Evolutionary conservation across 2,113 vertebrate genomes (phyloP).

Genomic region (Alethe castanea): DNA sequence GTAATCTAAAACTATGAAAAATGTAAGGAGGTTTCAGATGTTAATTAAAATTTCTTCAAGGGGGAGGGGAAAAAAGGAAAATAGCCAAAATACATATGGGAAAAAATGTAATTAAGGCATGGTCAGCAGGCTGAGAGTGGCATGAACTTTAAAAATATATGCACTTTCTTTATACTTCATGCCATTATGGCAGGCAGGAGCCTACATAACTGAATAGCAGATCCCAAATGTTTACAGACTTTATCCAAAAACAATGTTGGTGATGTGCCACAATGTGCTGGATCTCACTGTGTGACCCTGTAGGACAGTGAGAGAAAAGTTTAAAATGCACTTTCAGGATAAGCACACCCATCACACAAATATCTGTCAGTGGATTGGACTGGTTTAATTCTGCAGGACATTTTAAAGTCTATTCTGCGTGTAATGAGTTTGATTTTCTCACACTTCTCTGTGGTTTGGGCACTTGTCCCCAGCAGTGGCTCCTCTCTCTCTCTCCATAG

Average conservation of each 20-base stretch:
- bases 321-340: background rate
- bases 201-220: background rate
- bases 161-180: background rate
- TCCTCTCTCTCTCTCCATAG: background rate
- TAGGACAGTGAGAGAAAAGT: background rate
- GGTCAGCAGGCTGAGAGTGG: background rate
- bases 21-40: background rate
- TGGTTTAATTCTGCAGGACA: background rate
- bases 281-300: background rate
- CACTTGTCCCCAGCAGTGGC: background rate
- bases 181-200: background rate
- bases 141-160: background rate
- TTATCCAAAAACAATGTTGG: background rate
- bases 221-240: background rate
- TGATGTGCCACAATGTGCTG: background rate
- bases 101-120: background rate
- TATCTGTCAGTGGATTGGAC: accelerated
- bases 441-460: background rate
- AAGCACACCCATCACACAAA: background rate
- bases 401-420: background rate
- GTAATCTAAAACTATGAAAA: background rate
- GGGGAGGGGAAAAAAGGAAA: background rate
- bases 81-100: background rate
- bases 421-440: background rate
- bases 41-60: background rate